phyloP scores from a whole-genome alignment of 2,113 vertebrate species.

The Pollimyrus isidori region DNA sequence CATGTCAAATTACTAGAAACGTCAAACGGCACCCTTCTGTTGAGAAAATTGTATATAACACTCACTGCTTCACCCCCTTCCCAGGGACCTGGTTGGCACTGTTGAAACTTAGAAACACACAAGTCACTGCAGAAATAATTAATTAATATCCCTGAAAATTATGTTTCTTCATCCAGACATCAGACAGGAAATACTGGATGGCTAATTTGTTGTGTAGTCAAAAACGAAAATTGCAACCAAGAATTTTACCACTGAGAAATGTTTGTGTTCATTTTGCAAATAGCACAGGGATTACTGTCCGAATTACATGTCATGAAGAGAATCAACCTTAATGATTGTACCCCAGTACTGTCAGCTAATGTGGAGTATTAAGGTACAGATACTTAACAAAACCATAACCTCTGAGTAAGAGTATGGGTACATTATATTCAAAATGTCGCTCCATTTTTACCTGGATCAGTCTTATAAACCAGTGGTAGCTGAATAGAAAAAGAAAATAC shows the following conservation, averaged over 20 bases:
- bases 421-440: not conserved
- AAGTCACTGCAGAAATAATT: not conserved
- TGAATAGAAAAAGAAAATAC: not conserved
- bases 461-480: not conserved
- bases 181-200: not conserved
- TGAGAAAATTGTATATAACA: not conserved
- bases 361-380: not conserved
- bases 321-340: not conserved
- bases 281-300: not conserved
- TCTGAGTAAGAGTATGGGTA: not conserved
- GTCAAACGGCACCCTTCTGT: not conserved
- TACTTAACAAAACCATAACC: not conserved
- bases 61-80: not conserved
- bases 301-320: not conserved
- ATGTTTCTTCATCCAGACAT: not conserved
- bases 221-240: not conserved
- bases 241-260: not conserved
- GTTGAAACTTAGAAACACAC: not conserved
- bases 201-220: not conserved
- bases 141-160: not conserved
- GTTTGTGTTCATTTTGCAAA: not conserved
- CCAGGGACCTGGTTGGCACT: not conserved
- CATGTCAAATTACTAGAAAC: slow-evolving; percentile 21
- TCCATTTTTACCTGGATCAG: not conserved
- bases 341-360: not conserved